phyloP scores from a whole-genome alignment of 2,113 vertebrate genomes.

The Cyphomyrus discorhynchus region DNA sequence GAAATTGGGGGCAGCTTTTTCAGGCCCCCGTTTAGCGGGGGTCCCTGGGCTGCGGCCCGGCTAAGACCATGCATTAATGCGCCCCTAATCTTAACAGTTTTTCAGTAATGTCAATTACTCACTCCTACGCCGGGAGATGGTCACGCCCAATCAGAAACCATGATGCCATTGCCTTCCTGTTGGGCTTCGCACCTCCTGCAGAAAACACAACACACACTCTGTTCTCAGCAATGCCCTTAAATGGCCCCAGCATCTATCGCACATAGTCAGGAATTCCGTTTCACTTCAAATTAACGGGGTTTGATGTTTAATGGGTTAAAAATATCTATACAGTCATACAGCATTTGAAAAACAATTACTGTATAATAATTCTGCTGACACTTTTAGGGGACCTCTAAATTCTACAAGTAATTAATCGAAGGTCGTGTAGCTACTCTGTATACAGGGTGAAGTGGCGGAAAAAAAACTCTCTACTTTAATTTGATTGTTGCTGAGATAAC shows the following conservation, averaged over 20 bases:
- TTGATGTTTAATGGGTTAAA: not conserved
- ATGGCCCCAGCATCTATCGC: not conserved
- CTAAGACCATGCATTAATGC: not conserved
- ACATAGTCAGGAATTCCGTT: not conserved
- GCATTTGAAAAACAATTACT: constrained; percentile 4
- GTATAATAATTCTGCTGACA: not conserved
- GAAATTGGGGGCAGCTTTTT: not conserved
- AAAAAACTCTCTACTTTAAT: not conserved
- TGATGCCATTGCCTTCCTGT: not conserved
- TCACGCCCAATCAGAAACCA: not conserved
- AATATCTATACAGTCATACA: not conserved
- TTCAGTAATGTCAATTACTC: not conserved
- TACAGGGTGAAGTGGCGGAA: no score
- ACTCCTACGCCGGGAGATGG: not conserved
- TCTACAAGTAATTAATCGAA: constrained; percentile 5
- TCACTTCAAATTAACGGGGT: not conserved
- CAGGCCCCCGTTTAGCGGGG: not conserved
- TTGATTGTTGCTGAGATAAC: constrained; percentile 9
- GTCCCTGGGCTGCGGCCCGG: not conserved
- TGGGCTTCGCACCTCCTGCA: not conserved
- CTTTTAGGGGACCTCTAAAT: not conserved
- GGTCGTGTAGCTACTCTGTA: not conserved
- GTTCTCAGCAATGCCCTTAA: not conserved
- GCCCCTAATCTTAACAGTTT: not conserved
- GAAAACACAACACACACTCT: not conserved